Conservation (phyloP, 2,797 vertebrate genomes). For the Scyliorhinus canicula region DNA sequence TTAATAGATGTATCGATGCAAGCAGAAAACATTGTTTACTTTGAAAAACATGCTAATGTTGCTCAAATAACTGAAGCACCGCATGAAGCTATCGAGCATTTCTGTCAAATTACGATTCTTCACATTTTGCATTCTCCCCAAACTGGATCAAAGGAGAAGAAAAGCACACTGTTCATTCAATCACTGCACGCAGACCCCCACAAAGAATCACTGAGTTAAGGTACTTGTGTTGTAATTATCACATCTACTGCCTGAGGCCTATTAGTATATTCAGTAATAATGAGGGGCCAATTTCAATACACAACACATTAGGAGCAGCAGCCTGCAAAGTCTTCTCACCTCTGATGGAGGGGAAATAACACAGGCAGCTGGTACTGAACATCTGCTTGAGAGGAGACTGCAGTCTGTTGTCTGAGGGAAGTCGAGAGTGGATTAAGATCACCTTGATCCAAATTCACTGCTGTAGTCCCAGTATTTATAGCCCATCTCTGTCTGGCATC, state of each 20-base stretch:
- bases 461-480: background rate
- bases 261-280: slow-evolving; percentile 40
- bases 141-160: slow-evolving; percentile 17
- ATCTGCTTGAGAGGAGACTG: slow-evolving; percentile 41
- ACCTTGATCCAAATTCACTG: slow-evolving; percentile 28
- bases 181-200: slow-evolving; percentile 22
- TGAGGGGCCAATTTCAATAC: slow-evolving; percentile 37
- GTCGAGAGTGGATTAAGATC: slow-evolving; percentile 34
- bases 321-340: slow-evolving; percentile 29
- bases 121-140: background rate
- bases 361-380: slow-evolving; percentile 10
- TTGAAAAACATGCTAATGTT: slow-evolving; percentile 46
- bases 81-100: slow-evolving; percentile 57
- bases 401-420: slow-evolving; percentile 33
- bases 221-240: slow-evolving; percentile 29
- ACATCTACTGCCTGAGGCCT: background rate
- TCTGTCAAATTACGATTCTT: background rate
- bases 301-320: background rate
- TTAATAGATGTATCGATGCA: slow-evolving; percentile 18
- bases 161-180: slow-evolving; percentile 28
- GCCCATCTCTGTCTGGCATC: too few relatives aligned
- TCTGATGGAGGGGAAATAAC: slow-evolving; percentile 31
- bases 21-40: slow-evolving; percentile 46
- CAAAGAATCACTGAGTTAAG: slow-evolving; percentile 33
- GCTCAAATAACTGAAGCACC: slow-evolving; percentile 55